These are phyloP conservation scores for Sphaeridia pumilis DNA, from an alignment of 2,888 invertebrate genomes.

Conservation along the genomic window DNA sequence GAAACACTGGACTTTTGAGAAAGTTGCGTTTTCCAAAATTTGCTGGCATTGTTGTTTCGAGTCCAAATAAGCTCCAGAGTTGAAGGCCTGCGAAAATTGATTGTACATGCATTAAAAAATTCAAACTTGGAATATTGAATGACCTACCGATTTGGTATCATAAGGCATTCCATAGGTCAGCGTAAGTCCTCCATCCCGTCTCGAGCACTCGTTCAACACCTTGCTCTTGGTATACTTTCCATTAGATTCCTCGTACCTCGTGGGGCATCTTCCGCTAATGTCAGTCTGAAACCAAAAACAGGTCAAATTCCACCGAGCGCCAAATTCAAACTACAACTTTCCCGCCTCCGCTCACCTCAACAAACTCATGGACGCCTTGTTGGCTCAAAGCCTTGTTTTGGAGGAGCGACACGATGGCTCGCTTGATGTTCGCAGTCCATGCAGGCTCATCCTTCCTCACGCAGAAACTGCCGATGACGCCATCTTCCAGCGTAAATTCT, in stretches of 20 bases:
- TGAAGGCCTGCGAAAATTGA: too few relatives aligned
- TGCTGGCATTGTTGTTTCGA: too few relatives aligned
- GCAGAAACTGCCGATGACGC: slow-evolving; percentile 65
- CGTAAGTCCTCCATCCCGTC: slow-evolving; percentile 10
- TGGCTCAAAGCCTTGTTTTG: slow-evolving; percentile 41
- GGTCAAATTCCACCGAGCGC: background rate
- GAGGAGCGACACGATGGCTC: slow-evolving; percentile 71
- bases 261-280: slow-evolving; percentile 13
- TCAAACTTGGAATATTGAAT: too few relatives aligned
- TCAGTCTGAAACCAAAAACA: slow-evolving; percentile 7
- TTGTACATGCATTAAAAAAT: too few relatives aligned
- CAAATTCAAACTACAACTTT: background rate
- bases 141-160: slow-evolving; percentile 8
- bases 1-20: too few relatives aligned
- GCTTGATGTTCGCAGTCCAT: slow-evolving; percentile 77
- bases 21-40: too few relatives aligned
- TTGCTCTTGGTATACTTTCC: slow-evolving; percentile 11
- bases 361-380: slow-evolving; percentile 1
- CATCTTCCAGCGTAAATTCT: slow-evolving; percentile 47
- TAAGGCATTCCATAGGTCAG: slow-evolving; percentile 9
- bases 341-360: slow-evolving; percentile 7
- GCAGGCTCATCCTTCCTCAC: slow-evolving; percentile 55
- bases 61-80: too few relatives aligned
- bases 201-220: slow-evolving; percentile 2
- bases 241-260: background rate